Percentiles rank a stretch among this genome's conserved stretches.
phyloP scores from a whole-genome alignment of 2,113 vertebrate genomes.

The Eurystomus gularis region DNA sequence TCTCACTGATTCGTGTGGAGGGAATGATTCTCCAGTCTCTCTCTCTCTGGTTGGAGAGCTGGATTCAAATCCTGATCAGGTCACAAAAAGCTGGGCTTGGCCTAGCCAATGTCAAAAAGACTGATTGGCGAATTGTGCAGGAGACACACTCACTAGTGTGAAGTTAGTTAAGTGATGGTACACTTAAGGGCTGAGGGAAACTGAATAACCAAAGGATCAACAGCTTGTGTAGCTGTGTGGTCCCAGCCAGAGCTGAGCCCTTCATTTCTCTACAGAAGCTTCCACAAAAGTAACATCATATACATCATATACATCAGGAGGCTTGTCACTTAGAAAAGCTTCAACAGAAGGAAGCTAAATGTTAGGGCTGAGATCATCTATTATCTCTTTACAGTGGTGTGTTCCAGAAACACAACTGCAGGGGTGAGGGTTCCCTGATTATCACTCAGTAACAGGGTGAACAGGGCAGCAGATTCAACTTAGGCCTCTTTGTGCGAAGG shows the following conservation, averaged over 20 bases:
- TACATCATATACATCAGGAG: background rate
- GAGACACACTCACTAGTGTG: background rate
- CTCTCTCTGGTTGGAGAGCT: conserved; percentile 43
- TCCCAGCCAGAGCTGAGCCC: background rate
- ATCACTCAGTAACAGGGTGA: background rate
- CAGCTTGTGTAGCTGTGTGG: background rate
- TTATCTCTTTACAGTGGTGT: background rate
- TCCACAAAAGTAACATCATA: background rate
- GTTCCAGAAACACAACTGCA: background rate
- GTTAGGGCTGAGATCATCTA: background rate
- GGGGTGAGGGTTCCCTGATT: background rate
- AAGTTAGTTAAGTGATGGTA: background rate
- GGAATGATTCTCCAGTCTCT: conserved; percentile 52
- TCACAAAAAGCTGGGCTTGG: background rate
- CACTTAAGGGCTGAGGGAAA: background rate
- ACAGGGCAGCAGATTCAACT: background rate
- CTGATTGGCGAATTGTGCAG: background rate
- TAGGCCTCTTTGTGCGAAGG: background rate
- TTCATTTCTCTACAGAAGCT: background rate
- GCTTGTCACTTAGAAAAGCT: background rate
- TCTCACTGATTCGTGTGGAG: conserved; percentile 69
- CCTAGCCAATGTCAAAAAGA: background rate
- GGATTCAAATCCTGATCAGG: conserved; percentile 36
- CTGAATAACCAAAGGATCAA: background rate
- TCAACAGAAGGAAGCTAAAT: background rate